Percentiles rank a stretch among this genome's conserved stretches.
These are phyloP conservation scores for Electrona antarctica DNA, from an alignment of 2,113 vertebrate genomes.

Conservation along the genomic window DNA sequence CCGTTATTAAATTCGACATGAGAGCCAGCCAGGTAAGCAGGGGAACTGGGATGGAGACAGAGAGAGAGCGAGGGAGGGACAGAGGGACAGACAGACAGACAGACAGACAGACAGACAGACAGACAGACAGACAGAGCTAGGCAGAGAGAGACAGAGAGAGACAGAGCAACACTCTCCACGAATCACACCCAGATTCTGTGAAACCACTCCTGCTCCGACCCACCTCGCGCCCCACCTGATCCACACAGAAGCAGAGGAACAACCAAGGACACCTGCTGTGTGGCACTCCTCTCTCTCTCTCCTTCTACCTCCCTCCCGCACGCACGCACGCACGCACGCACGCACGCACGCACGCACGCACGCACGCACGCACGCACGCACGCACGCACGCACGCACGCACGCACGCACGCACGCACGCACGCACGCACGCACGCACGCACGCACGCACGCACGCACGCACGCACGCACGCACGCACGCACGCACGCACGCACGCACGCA, in stretches of 20 bases:
- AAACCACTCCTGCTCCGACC: slow-evolving; percentile 9
- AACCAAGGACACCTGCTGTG: slow-evolving; percentile 78
- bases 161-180: slow-evolving; percentile 59
- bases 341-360: too few species aligned
- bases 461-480: too few species aligned
- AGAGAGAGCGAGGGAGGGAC: slow-evolving; percentile 14
- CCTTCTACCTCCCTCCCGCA: background rate
- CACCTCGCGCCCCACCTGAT: slow-evolving; percentile 50
- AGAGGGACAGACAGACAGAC: background rate
- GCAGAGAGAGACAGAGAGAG: slow-evolving; percentile 30
- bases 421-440: too few species aligned
- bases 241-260: slow-evolving; percentile 61
- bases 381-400: too few species aligned
- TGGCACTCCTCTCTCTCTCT: slow-evolving; percentile 70
- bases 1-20: slow-evolving; percentile 78
- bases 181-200: slow-evolving; percentile 48
- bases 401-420: too few species aligned
- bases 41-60: slow-evolving; percentile 37
- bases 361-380: too few species aligned
- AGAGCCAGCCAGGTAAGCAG: slow-evolving; percentile 50
- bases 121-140: slow-evolving; percentile 3
- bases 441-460: too few species aligned
- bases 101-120: slow-evolving; percentile 52
- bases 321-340: too few species aligned
- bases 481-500: too few species aligned